These are phyloP conservation scores for Alca torda DNA, from an alignment of 2,797 vertebrate genomes.

Conservation along the genomic window DNA sequence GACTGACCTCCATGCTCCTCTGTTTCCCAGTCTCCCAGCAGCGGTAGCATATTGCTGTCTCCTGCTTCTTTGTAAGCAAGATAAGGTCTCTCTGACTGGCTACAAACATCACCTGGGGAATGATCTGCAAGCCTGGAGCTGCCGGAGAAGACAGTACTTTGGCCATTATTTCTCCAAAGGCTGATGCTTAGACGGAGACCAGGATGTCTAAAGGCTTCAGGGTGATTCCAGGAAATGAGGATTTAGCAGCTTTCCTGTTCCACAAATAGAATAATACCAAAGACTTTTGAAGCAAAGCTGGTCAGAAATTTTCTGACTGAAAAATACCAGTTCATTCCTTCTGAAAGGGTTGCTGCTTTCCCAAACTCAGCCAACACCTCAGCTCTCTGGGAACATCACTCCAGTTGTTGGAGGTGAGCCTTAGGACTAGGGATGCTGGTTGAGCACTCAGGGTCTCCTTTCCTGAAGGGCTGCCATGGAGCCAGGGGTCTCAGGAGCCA, in stretches of 20 bases:
- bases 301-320: not conserved
- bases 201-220: not conserved
- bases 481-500: not conserved
- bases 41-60: not conserved
- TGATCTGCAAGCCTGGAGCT: not conserved
- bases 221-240: not conserved
- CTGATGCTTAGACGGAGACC: not conserved
- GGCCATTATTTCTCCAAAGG: not conserved
- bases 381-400: not conserved
- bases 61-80: not conserved
- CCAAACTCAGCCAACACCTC: not conserved
- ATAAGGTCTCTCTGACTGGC: not conserved
- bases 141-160: not conserved
- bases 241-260: not conserved
- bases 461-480: not conserved
- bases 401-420: not conserved
- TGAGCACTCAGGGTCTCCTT: not conserved
- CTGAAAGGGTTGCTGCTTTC: not conserved
- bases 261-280: not conserved
- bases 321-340: not conserved
- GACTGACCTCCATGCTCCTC: conserved; percentile 38
- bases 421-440: not conserved
- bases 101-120: not conserved
- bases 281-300: not conserved
- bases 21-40: conserved; percentile 10